Percentiles rank a stretch among this genome's conserved stretches.
Evolutionary conservation across 2,113 vertebrate genomes (phyloP).

Genomic region (Vireo altiloquus): DNA sequence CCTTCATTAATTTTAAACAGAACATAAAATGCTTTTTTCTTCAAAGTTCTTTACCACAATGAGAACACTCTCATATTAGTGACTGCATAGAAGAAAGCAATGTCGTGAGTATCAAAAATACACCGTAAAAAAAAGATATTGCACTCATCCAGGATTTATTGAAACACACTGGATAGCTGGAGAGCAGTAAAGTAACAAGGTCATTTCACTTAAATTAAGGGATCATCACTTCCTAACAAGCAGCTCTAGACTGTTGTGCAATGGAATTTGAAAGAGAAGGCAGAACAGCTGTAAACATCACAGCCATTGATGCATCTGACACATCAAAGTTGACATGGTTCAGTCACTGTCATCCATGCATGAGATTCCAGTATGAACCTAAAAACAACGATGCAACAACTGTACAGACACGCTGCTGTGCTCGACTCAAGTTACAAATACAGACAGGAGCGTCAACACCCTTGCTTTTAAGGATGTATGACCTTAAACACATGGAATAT

Average conservation of each 20-base stretch:
- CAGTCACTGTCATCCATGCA: slow-evolving; percentile 52
- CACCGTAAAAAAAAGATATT: fast-evolving
- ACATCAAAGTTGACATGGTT: slow-evolving; percentile 55
- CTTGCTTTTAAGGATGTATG: not conserved
- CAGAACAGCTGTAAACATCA: slow-evolving; percentile 71
- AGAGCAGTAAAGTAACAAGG: slow-evolving; percentile 26
- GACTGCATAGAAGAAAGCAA: not conserved
- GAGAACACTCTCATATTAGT: not conserved
- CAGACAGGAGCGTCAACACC: not conserved
- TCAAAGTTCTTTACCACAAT: not conserved
- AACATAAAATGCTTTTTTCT: not conserved
- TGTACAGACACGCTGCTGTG: slow-evolving; percentile 50
- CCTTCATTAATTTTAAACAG: not conserved
- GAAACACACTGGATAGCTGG: not conserved
- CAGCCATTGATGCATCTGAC: slow-evolving; percentile 32
- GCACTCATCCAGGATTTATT: not conserved
- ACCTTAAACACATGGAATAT: not conserved
- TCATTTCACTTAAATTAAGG: slow-evolving; percentile 42
- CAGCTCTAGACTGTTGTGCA: slow-evolving; percentile 30
- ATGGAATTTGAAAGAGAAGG: slow-evolving; percentile 50
- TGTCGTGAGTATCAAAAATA: not conserved
- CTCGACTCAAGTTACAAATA: not conserved
- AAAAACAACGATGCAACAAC: slow-evolving; percentile 69
- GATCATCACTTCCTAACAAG: not conserved
- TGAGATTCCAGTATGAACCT: slow-evolving; percentile 57